Conservation (phyloP, 1,140 invertebrate genomes). For the Saccostrea cuccullata region DNA sequence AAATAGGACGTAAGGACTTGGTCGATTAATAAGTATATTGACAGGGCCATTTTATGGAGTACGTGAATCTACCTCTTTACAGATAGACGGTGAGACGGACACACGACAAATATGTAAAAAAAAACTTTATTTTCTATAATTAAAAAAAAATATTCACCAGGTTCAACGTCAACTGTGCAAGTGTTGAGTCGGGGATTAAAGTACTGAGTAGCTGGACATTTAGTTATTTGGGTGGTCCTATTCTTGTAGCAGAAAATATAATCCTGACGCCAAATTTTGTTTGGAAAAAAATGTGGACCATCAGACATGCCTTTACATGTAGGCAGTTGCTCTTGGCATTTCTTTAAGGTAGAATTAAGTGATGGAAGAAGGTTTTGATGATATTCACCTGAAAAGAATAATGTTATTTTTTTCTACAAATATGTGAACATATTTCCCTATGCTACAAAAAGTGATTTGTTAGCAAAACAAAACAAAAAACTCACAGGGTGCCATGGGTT, state of each 20-base stretch:
- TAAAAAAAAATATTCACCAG: conserved; percentile 35
- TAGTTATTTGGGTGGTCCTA: conserved; percentile 43
- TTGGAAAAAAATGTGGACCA: conserved; percentile 54
- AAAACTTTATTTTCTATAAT: background rate
- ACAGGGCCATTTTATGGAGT: no score
- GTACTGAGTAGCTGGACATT: conserved; percentile 46
- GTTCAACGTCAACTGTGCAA: conserved; percentile 39
- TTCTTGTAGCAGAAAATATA: conserved; percentile 50
- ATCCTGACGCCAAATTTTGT: conserved; percentile 42
- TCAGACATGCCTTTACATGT: conserved; percentile 59
- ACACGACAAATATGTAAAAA: no score
- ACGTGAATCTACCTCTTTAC: no score
- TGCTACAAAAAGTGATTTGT: no score
- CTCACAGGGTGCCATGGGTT: conserved; percentile 61
- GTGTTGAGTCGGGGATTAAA: conserved; percentile 43
- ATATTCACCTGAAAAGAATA: conserved; percentile 60
- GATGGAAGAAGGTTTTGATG: conserved; percentile 53
- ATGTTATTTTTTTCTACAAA: background rate
- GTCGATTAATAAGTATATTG: no score
- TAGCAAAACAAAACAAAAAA: background rate
- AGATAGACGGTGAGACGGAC: no score
- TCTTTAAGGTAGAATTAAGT: conserved; percentile 46
- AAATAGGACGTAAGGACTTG: no score
- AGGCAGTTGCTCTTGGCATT: conserved; percentile 54
- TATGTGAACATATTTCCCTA: no score